Conservation (phyloP, 2,797 vertebrate species). For the Aphelocoma californica region DNA sequence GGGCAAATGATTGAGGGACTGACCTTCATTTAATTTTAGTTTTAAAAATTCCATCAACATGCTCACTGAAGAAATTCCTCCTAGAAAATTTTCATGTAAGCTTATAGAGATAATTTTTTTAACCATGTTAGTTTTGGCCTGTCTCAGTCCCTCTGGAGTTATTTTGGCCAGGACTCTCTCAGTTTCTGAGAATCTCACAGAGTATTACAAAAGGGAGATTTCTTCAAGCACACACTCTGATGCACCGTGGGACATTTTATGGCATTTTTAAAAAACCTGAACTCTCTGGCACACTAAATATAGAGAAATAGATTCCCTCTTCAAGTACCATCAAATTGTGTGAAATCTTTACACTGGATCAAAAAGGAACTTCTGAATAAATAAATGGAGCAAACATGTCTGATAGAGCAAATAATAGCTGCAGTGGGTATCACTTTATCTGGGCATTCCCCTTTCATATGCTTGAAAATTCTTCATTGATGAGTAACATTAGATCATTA, state of each 20-base stretch:
- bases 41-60: constrained; percentile 13
- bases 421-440: background rate
- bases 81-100: background rate
- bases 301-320: background rate
- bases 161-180: background rate
- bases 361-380: background rate
- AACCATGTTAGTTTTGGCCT: background rate
- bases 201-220: background rate
- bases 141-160: constrained; percentile 1
- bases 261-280: background rate
- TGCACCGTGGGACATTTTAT: background rate
- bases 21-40: constrained; percentile 22
- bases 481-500: background rate
- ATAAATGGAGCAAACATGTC: background rate
- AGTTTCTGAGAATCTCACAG: constrained; percentile 36
- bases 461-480: background rate
- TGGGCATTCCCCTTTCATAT: background rate
- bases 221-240: constrained; percentile 21
- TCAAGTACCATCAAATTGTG: background rate
- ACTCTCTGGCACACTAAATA: background rate
- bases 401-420: background rate
- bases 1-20: background rate
- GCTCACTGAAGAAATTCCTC: background rate
- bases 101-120: background rate
- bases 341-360: background rate